Evolutionary conservation across 2,113 vertebrate species (phyloP).

Genomic region (Mystacornis crossleyi): DNA sequence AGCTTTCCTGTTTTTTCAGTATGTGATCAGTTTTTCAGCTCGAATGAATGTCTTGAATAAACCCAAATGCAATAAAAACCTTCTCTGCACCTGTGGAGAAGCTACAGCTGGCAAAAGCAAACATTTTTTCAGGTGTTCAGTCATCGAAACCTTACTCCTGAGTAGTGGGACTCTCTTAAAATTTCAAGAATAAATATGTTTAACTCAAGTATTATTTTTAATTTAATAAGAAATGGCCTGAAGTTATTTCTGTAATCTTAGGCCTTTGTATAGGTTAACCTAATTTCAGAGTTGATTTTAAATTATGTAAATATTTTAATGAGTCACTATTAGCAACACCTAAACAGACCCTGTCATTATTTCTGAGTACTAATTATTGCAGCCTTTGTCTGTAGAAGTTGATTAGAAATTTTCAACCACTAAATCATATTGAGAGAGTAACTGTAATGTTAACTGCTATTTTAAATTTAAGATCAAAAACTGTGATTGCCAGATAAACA

Average conservation of each 20-base stretch:
- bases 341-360: background rate
- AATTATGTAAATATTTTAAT: background rate
- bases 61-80: background rate
- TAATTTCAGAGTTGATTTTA: background rate
- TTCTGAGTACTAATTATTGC: background rate
- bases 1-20: background rate
- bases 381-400: background rate
- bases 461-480: background rate
- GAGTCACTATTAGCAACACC: background rate
- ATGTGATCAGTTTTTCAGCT: background rate
- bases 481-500: background rate
- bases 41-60: background rate
- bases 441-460: background rate
- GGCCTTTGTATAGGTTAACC: background rate
- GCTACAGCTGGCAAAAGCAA: conserved; percentile 41
- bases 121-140: conserved; percentile 48
- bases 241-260: conserved; percentile 5
- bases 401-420: background rate
- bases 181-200: background rate
- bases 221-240: background rate
- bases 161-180: background rate
- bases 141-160: background rate
- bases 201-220: background rate
- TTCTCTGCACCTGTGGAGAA: conserved; percentile 34
- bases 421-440: background rate